Evolutionary conservation across 2,888 invertebrate genomes (phyloP).

Genomic region (Crocallis elinguaria): DNA sequence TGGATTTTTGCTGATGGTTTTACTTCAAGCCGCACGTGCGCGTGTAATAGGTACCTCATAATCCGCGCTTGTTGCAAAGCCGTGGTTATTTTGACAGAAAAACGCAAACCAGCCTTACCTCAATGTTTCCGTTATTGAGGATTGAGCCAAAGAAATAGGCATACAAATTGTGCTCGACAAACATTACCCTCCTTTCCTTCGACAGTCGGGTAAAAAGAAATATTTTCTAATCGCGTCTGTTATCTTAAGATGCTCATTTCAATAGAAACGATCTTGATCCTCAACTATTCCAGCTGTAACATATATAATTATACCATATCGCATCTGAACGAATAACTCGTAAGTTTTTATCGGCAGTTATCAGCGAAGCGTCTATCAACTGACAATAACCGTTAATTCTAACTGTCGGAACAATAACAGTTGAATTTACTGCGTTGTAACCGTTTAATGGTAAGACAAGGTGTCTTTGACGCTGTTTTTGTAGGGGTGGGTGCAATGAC

Average conservation of each 20-base stretch:
- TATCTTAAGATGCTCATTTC: too few relatives aligned
- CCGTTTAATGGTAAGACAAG: constrained; percentile 66
- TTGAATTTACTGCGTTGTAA: constrained; percentile 71
- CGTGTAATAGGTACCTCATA: too few relatives aligned
- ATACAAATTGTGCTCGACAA: too few relatives aligned
- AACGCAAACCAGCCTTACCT: too few relatives aligned
- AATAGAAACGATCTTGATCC: constrained; percentile 3
- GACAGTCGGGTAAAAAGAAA: not conserved
- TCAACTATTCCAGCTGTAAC: constrained; percentile 3
- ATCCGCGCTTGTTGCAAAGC: too few relatives aligned
- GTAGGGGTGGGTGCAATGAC: constrained; percentile 33
- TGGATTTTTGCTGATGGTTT: too few relatives aligned
- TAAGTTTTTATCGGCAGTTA: constrained; percentile 44
- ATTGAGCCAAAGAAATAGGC: too few relatives aligned
- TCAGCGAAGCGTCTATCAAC: constrained; percentile 57
- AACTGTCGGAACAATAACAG: constrained; percentile 71
- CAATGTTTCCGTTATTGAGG: too few relatives aligned
- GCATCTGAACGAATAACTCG: constrained; percentile 5
- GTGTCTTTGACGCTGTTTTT: constrained; percentile 54
- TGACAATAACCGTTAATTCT: constrained; percentile 71
- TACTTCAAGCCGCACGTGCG: too few relatives aligned
- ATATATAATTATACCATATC: constrained; percentile 1
- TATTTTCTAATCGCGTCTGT: too few relatives aligned
- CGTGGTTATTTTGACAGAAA: too few relatives aligned
- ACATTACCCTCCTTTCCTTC: not conserved